These are phyloP conservation scores for Drosophila demipolita DNA, from an alignment of 2,888 invertebrate genomes.

Conservation along the genomic window DNA sequence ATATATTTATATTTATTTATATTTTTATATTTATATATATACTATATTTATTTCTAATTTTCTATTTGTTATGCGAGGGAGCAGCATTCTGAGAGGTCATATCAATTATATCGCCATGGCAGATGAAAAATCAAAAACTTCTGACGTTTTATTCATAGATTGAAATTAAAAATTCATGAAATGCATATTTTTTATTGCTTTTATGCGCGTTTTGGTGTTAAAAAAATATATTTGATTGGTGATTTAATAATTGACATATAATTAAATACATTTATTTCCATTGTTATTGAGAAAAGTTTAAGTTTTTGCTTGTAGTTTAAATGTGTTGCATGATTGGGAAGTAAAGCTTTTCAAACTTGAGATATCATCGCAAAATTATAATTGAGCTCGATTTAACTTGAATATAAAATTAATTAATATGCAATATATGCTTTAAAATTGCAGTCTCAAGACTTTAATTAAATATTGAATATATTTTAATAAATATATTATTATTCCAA, in stretches of 20 bases:
- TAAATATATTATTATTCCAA: neutral
- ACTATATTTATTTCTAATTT: constrained; percentile 43
- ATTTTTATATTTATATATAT: constrained; percentile 15
- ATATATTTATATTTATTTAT: constrained; percentile 22
- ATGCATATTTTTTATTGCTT: constrained; percentile 29
- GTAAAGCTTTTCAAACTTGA: neutral
- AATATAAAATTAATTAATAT: neutral
- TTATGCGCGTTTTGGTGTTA: constrained; percentile 14
- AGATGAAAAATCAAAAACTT: constrained; percentile 50
- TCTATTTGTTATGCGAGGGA: constrained; percentile 34
- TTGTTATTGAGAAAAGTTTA: neutral
- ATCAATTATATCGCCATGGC: constrained; percentile 67
- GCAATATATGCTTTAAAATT: neutral
- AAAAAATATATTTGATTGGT: constrained; percentile 7
- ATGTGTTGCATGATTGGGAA: neutral
- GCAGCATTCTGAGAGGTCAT: constrained; percentile 59
- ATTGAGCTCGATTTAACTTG: neutral
- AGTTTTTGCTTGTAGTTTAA: neutral
- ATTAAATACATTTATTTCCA: constrained; percentile 10
- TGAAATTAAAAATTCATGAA: constrained; percentile 21
- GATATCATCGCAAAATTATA: constrained; percentile 3
- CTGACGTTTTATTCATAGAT: constrained; percentile 25
- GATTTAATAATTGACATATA: constrained; percentile 6
- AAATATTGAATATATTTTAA: neutral
- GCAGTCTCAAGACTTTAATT: neutral